Percentiles rank a stretch among this genome's conserved stretches.
phyloP scores from a whole-genome alignment of 2,888 invertebrate genomes.

The Hofmannophila pseudospretella region DNA sequence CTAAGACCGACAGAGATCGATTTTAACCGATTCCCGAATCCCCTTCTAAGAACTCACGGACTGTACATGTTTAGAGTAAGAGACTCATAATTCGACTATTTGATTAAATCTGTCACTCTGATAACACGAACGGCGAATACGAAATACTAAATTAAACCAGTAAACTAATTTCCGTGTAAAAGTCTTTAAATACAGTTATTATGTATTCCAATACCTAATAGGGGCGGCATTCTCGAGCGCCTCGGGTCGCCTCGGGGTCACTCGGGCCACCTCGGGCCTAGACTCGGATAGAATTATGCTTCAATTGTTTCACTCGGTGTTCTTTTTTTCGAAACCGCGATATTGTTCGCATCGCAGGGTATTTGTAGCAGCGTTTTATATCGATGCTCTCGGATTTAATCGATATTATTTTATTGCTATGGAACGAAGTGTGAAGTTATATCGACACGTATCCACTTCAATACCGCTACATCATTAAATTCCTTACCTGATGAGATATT shows the following conservation, averaged over 20 bases:
- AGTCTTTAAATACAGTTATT: conserved; percentile 38
- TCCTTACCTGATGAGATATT: neutral
- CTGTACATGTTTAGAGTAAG: too few species aligned
- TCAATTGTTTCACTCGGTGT: conserved; percentile 57
- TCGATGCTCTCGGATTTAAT: conserved; percentile 33
- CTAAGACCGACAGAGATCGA: too few species aligned
- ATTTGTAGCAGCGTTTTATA: conserved; percentile 25
- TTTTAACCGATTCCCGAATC: too few species aligned
- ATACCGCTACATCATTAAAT: neutral
- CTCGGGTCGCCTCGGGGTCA: conserved; percentile 22
- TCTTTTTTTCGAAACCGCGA: conserved; percentile 35
- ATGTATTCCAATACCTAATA: conserved; percentile 42
- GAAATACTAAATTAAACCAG: conserved; percentile 21
- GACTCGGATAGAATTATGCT: conserved; percentile 53
- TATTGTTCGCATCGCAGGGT: conserved; percentile 21
- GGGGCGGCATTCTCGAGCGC: conserved; percentile 35
- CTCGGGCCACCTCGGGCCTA: conserved; percentile 18
- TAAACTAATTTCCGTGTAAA: conserved; percentile 27
- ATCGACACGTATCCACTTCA: conserved; percentile 34
- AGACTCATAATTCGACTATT: too few species aligned
- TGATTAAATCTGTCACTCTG: too few species aligned
- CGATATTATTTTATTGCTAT: conserved; percentile 46
- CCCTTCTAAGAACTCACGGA: too few species aligned
- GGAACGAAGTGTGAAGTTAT: conserved; percentile 38
- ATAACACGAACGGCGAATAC: too few species aligned